phyloP scores from a whole-genome alignment of 2,113 vertebrate species.

The Stigmatopora nigra region DNA sequence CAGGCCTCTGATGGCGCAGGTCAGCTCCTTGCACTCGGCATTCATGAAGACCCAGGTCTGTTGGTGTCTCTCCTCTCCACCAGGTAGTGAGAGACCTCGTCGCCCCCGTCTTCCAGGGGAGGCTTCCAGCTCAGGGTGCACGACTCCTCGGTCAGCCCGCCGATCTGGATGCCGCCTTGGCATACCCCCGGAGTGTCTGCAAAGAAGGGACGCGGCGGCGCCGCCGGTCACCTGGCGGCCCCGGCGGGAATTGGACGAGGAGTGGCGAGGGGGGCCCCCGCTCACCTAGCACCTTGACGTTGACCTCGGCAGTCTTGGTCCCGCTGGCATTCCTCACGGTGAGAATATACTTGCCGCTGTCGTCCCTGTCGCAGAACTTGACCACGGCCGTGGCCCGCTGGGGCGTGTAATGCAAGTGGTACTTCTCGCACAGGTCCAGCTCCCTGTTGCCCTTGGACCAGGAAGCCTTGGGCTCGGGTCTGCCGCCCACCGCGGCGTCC shows the following conservation, averaged over 20 bases:
- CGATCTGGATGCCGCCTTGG: constrained; percentile 77
- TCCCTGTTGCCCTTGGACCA: constrained; percentile 93
- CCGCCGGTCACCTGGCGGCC: not conserved
- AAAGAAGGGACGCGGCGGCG: constrained; percentile 3
- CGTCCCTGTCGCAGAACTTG: constrained; percentile 94
- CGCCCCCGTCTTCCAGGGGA: constrained; percentile 89
- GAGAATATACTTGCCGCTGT: constrained; percentile 87
- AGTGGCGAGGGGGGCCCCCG: constrained; percentile 15
- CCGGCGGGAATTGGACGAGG: not conserved
- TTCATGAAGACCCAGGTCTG: constrained; percentile 92
- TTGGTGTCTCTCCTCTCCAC: constrained; percentile 94
- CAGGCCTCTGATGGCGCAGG: constrained; percentile 78
- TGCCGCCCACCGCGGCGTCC: constrained; percentile 89
- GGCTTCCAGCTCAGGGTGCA: constrained; percentile 87
- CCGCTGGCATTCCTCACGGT: constrained; percentile 93
- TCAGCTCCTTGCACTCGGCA: constrained; percentile 82
- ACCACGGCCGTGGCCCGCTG: constrained; percentile 89
- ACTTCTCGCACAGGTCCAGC: constrained; percentile 89
- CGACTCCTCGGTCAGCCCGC: constrained; percentile 87
- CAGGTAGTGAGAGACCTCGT: constrained; percentile 79
- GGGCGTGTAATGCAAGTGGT: constrained; percentile 85
- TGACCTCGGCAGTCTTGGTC: constrained; percentile 86
- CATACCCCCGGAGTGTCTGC: constrained; percentile 91
- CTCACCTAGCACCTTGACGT: constrained; percentile 96
- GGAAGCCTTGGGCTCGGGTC: constrained; percentile 91